Evolutionary conservation across 1,140 invertebrate genomes (phyloP).

Genomic region (Phocides pigmalion): DNA sequence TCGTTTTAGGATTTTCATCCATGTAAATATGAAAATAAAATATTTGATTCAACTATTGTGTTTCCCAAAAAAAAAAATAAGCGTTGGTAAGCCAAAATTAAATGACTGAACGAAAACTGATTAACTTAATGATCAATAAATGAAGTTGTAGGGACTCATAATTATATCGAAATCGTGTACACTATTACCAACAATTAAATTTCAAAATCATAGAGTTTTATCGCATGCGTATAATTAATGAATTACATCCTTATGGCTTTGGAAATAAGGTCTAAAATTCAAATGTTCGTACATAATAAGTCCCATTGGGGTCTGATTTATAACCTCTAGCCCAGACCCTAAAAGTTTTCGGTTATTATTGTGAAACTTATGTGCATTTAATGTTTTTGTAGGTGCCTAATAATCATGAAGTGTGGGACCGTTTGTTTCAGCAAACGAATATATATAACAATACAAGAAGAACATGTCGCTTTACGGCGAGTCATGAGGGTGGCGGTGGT

Average conservation of each 20-base stretch:
- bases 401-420: background rate
- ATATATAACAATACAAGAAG: too few species aligned
- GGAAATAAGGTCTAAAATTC: constrained; percentile 10
- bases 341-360: constrained; percentile 35
- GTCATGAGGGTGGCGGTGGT: too few species aligned
- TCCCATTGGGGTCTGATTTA: constrained; percentile 40
- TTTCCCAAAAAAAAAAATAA: too few species aligned
- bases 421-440: background rate
- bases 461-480: too few species aligned
- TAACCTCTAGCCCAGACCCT: constrained; percentile 27
- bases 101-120: background rate
- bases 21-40: too few species aligned
- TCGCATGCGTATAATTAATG: background rate
- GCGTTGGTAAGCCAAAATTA: background rate
- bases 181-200: background rate
- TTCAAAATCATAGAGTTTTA: background rate
- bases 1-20: too few species aligned
- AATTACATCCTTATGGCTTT: background rate
- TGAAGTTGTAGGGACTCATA: constrained; percentile 10
- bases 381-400: constrained; percentile 4
- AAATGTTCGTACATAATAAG: background rate
- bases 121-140: constrained; percentile 14
- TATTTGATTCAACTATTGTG: too few species aligned
- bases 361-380: constrained; percentile 5
- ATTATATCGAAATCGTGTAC: background rate